Conservation (phyloP, 2,113 vertebrate genomes). For the Centrocercus urophasianus region DNA sequence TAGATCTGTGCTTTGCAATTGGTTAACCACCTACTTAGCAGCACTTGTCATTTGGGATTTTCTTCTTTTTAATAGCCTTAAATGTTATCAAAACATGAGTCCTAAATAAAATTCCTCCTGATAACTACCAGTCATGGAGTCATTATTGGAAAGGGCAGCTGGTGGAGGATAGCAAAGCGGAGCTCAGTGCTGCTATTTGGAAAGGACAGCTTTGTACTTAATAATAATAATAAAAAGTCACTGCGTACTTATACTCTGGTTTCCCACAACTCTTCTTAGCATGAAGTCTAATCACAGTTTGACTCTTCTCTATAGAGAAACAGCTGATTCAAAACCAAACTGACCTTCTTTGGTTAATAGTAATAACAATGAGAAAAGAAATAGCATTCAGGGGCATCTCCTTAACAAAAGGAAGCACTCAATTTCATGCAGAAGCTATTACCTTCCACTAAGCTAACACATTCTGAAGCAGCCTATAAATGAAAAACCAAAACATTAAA, state of each 20-base stretch:
- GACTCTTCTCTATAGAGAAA: background rate
- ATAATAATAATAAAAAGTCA: background rate
- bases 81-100: slow-evolving; percentile 9
- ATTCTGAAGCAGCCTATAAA: background rate
- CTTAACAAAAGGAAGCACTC: background rate
- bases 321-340: background rate
- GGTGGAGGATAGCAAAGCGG: background rate
- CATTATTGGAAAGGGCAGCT: slow-evolving; percentile 8
- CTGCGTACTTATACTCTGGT: background rate
- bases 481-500: background rate
- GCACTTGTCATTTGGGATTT: background rate
- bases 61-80: background rate
- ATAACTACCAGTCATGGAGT: slow-evolving; percentile 1
- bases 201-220: background rate
- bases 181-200: background rate
- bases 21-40: slow-evolving; percentile 23
- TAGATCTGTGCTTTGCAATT: slow-evolving; percentile 21
- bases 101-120: slow-evolving; percentile 34
- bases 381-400: background rate
- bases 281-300: background rate
- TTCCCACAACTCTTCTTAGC: background rate
- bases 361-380: background rate
- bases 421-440: background rate
- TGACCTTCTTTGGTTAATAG: background rate
- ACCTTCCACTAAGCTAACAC: background rate